A percentile compares a stretch with the other conserved stretches of the same genome.
Conservation (phyloP, 2,888 invertebrate species). For the Ashinkailepas kermadecensis region DNA sequence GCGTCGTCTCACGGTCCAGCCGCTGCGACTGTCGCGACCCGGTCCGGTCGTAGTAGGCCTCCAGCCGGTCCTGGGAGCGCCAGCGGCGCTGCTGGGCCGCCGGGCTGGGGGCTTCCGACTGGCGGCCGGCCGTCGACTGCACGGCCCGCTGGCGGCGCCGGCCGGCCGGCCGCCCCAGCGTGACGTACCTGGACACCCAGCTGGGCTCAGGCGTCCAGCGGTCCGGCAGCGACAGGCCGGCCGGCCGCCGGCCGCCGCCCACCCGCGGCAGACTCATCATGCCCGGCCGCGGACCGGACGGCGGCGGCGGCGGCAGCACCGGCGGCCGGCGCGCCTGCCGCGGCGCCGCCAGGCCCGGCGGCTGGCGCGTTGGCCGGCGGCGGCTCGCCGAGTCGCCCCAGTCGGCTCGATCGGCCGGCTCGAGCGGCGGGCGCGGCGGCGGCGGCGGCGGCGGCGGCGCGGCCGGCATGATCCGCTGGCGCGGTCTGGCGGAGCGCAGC, state of each 20-base stretch:
- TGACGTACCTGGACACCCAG: too few relatives aligned
- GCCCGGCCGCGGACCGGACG: slow-evolving; percentile 40
- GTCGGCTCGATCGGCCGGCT: slow-evolving; percentile 41
- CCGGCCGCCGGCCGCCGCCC: slow-evolving; percentile 49
- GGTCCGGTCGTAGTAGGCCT: neutral
- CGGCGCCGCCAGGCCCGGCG: slow-evolving; percentile 28
- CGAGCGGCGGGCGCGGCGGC: slow-evolving; percentile 61
- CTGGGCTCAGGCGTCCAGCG: too few relatives aligned
- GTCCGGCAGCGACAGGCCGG: too few relatives aligned
- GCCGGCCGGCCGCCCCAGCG: too few relatives aligned
- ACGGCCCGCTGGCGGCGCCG: too few relatives aligned
- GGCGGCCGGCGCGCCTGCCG: slow-evolving; percentile 28
- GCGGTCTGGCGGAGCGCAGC: neutral
- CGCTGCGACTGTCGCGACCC: too few relatives aligned
- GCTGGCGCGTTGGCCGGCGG: slow-evolving; percentile 16
- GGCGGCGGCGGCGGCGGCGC: slow-evolving; percentile 45
- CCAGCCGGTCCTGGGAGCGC: neutral
- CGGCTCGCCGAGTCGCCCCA: slow-evolving; percentile 16
- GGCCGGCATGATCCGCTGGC: slow-evolving; percentile 19
- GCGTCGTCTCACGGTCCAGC: too few relatives aligned
- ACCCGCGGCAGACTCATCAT: slow-evolving; percentile 52
- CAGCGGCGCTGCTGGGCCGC: neutral
- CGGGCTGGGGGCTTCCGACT: neutral
- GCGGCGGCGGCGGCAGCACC: slow-evolving; percentile 35
- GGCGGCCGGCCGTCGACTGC: too few relatives aligned